Percentiles rank a stretch among this genome's conserved stretches.
These are phyloP conservation scores for Nansenia antarctica DNA, from an alignment of 2,113 vertebrate species.

Conservation along the genomic window DNA sequence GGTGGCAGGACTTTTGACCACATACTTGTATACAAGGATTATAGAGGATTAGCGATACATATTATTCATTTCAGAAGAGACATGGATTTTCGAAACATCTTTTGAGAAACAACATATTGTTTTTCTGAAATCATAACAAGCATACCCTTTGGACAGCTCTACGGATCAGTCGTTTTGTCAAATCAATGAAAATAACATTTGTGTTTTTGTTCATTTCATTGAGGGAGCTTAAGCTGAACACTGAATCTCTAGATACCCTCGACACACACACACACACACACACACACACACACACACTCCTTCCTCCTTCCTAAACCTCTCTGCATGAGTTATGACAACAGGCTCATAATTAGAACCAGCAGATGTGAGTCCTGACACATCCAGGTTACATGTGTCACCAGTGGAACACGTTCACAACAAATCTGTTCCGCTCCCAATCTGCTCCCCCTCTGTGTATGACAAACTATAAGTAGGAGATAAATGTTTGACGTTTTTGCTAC, in stretches of 20 bases:
- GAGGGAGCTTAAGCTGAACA: slow-evolving; percentile 44
- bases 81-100: no score
- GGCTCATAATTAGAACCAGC: slow-evolving; percentile 56
- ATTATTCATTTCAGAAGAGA: no score
- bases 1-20: no score
- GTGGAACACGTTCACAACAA: slow-evolving; percentile 24
- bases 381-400: slow-evolving; percentile 37
- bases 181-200: slow-evolving; percentile 30
- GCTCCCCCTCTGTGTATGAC: slow-evolving; percentile 25
- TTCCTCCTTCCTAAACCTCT: slow-evolving; percentile 31
- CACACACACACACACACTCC: slow-evolving; percentile 11
- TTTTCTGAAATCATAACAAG: no score
- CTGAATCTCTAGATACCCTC: slow-evolving; percentile 29
- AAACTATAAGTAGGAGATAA: slow-evolving; percentile 38
- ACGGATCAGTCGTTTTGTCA: no score
- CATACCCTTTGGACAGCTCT: no score
- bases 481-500: slow-evolving; percentile 38
- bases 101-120: no score
- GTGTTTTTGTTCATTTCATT: slow-evolving; percentile 21
- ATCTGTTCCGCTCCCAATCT: not conserved
- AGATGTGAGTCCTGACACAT: slow-evolving; percentile 56
- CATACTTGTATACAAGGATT: no score
- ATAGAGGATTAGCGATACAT: no score
- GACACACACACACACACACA: slow-evolving; percentile 12
- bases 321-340: slow-evolving; percentile 25